Evolutionary conservation across 2,888 invertebrate species (phyloP).

Genomic region (Latrodectus hesperus): DNA sequence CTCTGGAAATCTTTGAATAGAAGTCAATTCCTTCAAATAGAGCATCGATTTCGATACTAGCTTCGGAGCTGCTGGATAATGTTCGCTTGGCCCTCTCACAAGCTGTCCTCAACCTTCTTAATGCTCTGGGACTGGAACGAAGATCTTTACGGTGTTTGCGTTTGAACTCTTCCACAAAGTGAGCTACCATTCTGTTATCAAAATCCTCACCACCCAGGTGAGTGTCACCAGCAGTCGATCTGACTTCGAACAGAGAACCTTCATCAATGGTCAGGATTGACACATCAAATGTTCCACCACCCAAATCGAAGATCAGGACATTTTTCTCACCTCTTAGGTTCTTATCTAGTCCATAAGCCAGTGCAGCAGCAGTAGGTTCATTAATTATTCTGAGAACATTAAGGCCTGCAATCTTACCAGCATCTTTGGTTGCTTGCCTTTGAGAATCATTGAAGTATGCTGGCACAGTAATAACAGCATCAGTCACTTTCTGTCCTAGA

Average conservation of each 20-base stretch:
- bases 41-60: slow-evolving; percentile 32
- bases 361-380: slow-evolving; percentile 74
- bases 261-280: slow-evolving; percentile 77
- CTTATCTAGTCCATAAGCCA: slow-evolving; percentile 75
- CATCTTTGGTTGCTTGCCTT: slow-evolving; percentile 75
- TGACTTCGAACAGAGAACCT: slow-evolving; percentile 79
- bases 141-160: slow-evolving; percentile 79
- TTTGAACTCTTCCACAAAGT: slow-evolving; percentile 86
- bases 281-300: slow-evolving; percentile 77
- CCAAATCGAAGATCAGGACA: slow-evolving; percentile 79
- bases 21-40: slow-evolving; percentile 70
- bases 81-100: slow-evolving; percentile 87
- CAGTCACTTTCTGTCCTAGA: slow-evolving; percentile 80
- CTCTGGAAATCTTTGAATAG: slow-evolving; percentile 74
- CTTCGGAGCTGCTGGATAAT: slow-evolving; percentile 78
- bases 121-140: slow-evolving; percentile 68
- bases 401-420: slow-evolving; percentile 74
- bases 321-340: slow-evolving; percentile 77
- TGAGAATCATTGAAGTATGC: slow-evolving; percentile 80
- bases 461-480: slow-evolving; percentile 87
- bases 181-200: slow-evolving; percentile 79
- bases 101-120: slow-evolving; percentile 80
- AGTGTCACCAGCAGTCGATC: slow-evolving; percentile 79
- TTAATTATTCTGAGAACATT: slow-evolving; percentile 75
- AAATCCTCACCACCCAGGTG: slow-evolving; percentile 77